Percentiles rank a stretch among this genome's conserved stretches.
phyloP scores from a whole-genome alignment of 2,113 vertebrate species.

The Zosterops lateralis region DNA sequence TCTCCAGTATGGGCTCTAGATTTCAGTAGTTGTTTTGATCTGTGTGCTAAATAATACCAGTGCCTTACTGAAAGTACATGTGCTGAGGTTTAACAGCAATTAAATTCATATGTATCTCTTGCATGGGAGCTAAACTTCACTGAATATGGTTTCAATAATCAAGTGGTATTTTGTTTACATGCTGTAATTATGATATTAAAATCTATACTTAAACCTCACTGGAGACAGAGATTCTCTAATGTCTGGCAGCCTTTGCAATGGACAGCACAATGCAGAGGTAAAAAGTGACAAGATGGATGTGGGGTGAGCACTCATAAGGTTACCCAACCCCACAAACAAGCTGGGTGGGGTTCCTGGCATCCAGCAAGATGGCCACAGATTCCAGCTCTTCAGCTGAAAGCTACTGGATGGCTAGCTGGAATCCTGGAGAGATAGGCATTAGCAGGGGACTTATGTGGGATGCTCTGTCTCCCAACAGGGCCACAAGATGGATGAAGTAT shows the following conservation, averaged over 20 bases:
- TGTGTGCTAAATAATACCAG: neutral
- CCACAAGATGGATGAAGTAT: neutral
- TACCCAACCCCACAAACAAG: neutral
- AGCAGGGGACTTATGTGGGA: neutral
- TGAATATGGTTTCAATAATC: constrained; percentile 55
- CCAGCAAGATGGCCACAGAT: fast-evolving
- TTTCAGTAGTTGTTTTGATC: constrained; percentile 42
- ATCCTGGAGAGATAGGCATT: neutral
- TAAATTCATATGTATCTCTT: constrained; percentile 39
- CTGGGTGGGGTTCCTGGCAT: neutral
- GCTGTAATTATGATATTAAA: constrained; percentile 33
- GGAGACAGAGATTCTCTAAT: neutral
- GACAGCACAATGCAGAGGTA: neutral
- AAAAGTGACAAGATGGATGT: neutral
- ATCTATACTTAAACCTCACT: constrained; percentile 4
- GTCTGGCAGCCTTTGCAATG: neutral
- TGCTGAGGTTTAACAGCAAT: constrained; percentile 33
- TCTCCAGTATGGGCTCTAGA: neutral
- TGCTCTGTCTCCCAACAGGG: neutral
- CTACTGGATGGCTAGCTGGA: neutral
- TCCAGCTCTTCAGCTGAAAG: neutral
- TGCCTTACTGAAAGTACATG: neutral
- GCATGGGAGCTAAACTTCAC: constrained; percentile 4
- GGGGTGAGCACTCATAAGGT: neutral
- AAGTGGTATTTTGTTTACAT: constrained; percentile 59